A percentile compares a stretch with the other conserved stretches of the same genome.
phyloP scores from a whole-genome alignment of 1,140 invertebrate species.

The Sitophilus oryzae region DNA sequence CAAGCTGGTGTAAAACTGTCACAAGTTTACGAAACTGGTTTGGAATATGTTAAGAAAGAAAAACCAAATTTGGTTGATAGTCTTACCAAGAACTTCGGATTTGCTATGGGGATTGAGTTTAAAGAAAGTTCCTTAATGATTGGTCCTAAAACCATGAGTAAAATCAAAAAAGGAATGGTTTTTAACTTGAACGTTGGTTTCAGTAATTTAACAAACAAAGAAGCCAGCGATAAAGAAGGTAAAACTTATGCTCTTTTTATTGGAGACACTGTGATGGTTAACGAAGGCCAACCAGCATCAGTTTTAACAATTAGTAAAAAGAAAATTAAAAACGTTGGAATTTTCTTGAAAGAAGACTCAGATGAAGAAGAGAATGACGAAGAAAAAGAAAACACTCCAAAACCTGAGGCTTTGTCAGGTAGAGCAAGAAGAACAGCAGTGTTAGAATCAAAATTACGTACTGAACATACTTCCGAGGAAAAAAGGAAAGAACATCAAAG shows the following conservation, averaged over 20 bases:
- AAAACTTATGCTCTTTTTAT: constrained; percentile 94
- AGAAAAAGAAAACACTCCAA: constrained; percentile 61
- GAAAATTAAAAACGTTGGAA: constrained; percentile 93
- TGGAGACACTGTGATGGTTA: constrained; percentile 94
- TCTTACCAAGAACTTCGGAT: constrained; percentile 73
- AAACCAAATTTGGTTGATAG: constrained; percentile 83
- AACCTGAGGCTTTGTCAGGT: constrained; percentile 53
- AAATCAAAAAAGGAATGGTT: constrained; percentile 92
- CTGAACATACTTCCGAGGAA: constrained; percentile 94
- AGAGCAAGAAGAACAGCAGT: constrained; percentile 89
- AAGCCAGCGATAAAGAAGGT: constrained; percentile 75
- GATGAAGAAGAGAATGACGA: constrained; percentile 75
- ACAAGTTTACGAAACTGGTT: constrained; percentile 82
- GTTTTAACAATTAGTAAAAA: constrained; percentile 91
- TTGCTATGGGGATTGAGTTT: constrained; percentile 98
- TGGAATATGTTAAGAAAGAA: constrained; percentile 80
- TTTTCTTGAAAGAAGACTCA: constrained; percentile 92
- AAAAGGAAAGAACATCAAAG: constrained; percentile 96
- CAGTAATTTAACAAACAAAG: constrained; percentile 77
- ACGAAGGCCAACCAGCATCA: constrained; percentile 77
- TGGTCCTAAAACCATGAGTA: constrained; percentile 76
- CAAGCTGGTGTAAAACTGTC: constrained; percentile 78
- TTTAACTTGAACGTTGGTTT: constrained; percentile 96
- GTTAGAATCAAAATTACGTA: constrained; percentile 90
- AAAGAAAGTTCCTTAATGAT: constrained; percentile 90